Evolutionary conservation across 1,140 invertebrate species (phyloP).

Genomic region (Drosophila dunni): DNA sequence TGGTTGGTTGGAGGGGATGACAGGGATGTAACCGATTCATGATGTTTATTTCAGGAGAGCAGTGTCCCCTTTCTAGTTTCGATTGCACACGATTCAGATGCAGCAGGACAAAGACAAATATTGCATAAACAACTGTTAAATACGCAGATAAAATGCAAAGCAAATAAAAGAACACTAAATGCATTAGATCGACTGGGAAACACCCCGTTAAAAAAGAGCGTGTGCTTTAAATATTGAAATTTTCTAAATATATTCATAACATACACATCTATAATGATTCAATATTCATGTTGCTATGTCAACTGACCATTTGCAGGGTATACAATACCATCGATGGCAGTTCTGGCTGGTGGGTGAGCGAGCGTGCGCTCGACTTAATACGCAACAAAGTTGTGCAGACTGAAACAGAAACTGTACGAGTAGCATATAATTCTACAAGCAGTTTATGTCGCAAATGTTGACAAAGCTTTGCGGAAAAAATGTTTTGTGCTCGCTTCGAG

Average conservation of each 20-base stretch:
- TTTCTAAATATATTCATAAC: too few relatives aligned
- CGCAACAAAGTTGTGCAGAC: conserved; percentile 47
- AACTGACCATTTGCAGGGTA: conserved; percentile 12
- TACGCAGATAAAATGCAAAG: conserved; percentile 36
- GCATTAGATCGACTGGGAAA: neutral
- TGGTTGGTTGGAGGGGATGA: neutral
- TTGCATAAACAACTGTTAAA: conserved; percentile 69
- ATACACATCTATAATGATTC: too few relatives aligned
- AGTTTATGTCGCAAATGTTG: conserved; percentile 44
- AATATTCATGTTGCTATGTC: too few relatives aligned
- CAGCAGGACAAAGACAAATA: conserved; percentile 48
- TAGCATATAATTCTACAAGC: conserved; percentile 53
- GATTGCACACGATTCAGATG: conserved; percentile 22
- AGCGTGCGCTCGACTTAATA: conserved; percentile 71
- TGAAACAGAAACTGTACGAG: conserved; percentile 59
- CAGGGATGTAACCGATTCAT: conserved; percentile 16
- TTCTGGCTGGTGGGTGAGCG: conserved; percentile 20
- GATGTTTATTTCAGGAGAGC: conserved; percentile 42
- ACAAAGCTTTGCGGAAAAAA: conserved; percentile 38
- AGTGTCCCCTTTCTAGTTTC: neutral
- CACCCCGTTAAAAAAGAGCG: neutral
- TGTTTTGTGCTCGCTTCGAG: conserved; percentile 57
- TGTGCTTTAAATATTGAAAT: neutral
- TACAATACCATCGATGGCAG: neutral
- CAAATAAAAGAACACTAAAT: neutral